Conservation (phyloP, 2,888 invertebrate species). For the Drosophila buzzatii region DNA sequence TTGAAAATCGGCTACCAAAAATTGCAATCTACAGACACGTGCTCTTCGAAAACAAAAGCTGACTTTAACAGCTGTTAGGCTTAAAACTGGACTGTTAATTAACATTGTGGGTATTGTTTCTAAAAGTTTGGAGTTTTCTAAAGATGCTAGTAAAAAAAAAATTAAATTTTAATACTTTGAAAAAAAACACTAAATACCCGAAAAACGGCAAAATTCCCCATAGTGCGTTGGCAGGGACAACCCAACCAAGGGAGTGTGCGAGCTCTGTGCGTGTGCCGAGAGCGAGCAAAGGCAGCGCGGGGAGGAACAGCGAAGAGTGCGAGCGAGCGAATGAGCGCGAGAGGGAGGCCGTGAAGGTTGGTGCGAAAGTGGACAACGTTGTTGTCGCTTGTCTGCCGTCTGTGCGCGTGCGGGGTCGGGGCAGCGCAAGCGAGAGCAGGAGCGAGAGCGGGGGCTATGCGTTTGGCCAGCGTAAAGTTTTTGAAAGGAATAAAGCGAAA, state of each 20-base stretch:
- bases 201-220: too few relatives aligned
- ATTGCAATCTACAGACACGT: too few relatives aligned
- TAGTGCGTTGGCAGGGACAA: constrained; percentile 73
- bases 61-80: too few relatives aligned
- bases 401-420: constrained; percentile 6
- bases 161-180: too few relatives aligned
- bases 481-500: constrained; percentile 64
- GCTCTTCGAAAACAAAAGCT: too few relatives aligned
- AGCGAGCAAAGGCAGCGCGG: background rate
- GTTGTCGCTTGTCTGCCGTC: constrained; percentile 76
- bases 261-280: constrained; percentile 33
- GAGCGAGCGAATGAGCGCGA: constrained; percentile 1
- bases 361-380: constrained; percentile 79
- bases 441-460: constrained; percentile 6
- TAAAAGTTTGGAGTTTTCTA: too few relatives aligned
- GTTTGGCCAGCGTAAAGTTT: constrained; percentile 69
- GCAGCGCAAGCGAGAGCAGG: constrained; percentile 1
- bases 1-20: too few relatives aligned
- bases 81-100: too few relatives aligned
- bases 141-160: too few relatives aligned
- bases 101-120: too few relatives aligned
- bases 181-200: too few relatives aligned
- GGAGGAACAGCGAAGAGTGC: constrained; percentile 4
- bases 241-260: constrained; percentile 27
- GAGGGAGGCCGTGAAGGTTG: constrained; percentile 29